phyloP scores from a whole-genome alignment of 2,888 invertebrate genomes.

The Oxycera nigricornis region DNA sequence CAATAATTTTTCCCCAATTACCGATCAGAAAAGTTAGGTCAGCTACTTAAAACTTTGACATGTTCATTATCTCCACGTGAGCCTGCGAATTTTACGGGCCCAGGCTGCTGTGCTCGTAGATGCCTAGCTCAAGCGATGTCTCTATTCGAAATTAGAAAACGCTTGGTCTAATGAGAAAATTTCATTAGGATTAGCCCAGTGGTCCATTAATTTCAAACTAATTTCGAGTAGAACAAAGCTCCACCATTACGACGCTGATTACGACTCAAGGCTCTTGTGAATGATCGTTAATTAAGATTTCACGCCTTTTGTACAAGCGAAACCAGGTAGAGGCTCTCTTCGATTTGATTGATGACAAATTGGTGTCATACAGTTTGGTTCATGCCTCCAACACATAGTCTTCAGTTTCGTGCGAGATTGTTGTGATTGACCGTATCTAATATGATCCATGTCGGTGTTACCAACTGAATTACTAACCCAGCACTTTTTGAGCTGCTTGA shows the following conservation, averaged over 20 bases:
- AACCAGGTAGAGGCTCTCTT: constrained; percentile 27
- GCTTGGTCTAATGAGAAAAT: constrained; percentile 24
- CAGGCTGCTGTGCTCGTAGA: constrained; percentile 7
- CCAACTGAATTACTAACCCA: background rate
- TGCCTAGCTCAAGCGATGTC: background rate
- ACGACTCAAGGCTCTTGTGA: constrained; percentile 39
- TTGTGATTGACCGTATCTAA: background rate
- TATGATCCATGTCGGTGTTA: background rate
- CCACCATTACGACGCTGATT: constrained; percentile 32
- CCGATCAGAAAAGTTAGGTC: background rate
- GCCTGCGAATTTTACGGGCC: constrained; percentile 13
- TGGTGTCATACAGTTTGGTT: constrained; percentile 36
- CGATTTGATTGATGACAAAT: constrained; percentile 46
- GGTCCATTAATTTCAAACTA: constrained; percentile 46
- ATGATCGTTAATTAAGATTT: constrained; percentile 46
- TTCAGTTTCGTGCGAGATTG: background rate
- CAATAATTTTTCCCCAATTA: constrained; percentile 31
- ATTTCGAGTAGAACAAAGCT: constrained; percentile 45
- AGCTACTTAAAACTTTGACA: constrained; percentile 40
- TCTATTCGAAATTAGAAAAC: constrained; percentile 28
- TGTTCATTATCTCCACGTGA: constrained; percentile 31
- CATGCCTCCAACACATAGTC: background rate
- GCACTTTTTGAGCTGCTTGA: too few species aligned
- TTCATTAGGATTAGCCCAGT: constrained; percentile 33
- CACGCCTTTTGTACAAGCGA: constrained; percentile 41